These are phyloP conservation scores for Parazoanthus swiftii DNA, from an alignment of 92 coral and sea anemone species.

Conservation along the genomic window DNA sequence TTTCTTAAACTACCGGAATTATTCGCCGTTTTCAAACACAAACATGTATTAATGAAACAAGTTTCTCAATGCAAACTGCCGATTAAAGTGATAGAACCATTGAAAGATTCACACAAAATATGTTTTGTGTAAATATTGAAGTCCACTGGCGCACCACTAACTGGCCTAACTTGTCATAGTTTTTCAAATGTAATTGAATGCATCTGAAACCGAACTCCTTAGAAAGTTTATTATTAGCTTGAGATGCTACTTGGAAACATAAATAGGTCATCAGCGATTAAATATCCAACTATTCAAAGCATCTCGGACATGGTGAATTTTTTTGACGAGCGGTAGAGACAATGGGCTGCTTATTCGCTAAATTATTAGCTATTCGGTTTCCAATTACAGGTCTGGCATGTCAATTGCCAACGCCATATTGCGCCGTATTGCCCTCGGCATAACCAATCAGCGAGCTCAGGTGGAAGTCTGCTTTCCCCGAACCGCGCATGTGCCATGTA, in stretches of 20 bases:
- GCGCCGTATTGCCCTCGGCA: conserved; percentile 64
- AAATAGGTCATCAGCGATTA: conserved; percentile 31
- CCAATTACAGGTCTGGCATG: conserved; percentile 70
- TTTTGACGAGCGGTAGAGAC: conserved; percentile 4
- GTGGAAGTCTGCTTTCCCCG: conserved; percentile 67
- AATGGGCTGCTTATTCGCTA: conserved; percentile 50
- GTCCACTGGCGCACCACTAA: not conserved
- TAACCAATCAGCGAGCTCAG: conserved; percentile 81
- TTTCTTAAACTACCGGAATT: not conserved
- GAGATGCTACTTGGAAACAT: conserved; percentile 6
- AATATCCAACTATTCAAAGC: conserved; percentile 41
- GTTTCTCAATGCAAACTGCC: conserved; percentile 3
- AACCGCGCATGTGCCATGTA: conserved; percentile 76
- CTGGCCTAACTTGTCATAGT: conserved; percentile 8
- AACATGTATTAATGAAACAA: conserved; percentile 22
- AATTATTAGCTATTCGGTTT: conserved; percentile 56
- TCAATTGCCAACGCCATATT: conserved; percentile 58
- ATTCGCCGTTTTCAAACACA: not conserved
- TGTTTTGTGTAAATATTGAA: not conserved
- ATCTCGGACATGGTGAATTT: conserved; percentile 27
- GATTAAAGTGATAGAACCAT: not conserved
- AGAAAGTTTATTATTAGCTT: not conserved
- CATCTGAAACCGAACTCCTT: not conserved
- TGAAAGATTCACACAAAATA: not conserved
- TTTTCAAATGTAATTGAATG: not conserved